phyloP scores from a whole-genome alignment of 1,140 invertebrate genomes.

The Coenobita brevimanus region DNA sequence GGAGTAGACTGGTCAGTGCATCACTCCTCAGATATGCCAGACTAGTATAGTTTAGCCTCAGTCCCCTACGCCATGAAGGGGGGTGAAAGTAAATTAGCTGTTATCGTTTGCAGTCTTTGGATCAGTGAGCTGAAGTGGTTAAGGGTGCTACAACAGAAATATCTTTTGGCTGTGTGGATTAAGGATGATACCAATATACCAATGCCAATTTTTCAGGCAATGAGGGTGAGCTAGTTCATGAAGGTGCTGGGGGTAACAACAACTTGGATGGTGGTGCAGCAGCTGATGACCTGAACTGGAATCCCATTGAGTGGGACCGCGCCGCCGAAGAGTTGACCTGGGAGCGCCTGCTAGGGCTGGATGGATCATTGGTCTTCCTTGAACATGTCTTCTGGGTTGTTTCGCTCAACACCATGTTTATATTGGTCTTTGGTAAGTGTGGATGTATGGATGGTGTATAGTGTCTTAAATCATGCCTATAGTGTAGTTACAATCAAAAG shows the following conservation, averaged over 20 bases:
- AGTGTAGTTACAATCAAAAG: too few species aligned
- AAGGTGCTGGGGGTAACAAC: conserved; percentile 61
- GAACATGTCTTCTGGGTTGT: conserved; percentile 99
- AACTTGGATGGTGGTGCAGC: conserved; percentile 73
- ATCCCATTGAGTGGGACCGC: conserved; percentile 98
- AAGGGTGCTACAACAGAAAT: too few species aligned
- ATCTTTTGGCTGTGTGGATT: not conserved
- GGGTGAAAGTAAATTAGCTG: too few species aligned
- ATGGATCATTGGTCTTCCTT: conserved; percentile 90
- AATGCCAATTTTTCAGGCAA: conserved; percentile 8
- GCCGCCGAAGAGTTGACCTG: conserved; percentile 97
- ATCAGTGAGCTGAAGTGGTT: too few species aligned
- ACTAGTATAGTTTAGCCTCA: too few species aligned
- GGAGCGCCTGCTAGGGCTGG: conserved; percentile 95
- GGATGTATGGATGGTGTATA: too few species aligned
- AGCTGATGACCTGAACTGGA: conserved; percentile 94
- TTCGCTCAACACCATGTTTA: conserved; percentile 96
- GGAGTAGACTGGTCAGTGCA: too few species aligned
- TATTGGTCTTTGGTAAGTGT: conserved; percentile 81
- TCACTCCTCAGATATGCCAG: too few species aligned
- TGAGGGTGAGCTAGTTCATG: conserved; percentile 38
- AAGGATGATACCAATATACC: not conserved
- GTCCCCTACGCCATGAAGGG: too few species aligned
- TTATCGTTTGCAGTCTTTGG: too few species aligned
- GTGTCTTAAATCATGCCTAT: too few species aligned